Evolutionary conservation across 2,888 invertebrate genomes (phyloP).

Genomic region (Cinara cedri): DNA sequence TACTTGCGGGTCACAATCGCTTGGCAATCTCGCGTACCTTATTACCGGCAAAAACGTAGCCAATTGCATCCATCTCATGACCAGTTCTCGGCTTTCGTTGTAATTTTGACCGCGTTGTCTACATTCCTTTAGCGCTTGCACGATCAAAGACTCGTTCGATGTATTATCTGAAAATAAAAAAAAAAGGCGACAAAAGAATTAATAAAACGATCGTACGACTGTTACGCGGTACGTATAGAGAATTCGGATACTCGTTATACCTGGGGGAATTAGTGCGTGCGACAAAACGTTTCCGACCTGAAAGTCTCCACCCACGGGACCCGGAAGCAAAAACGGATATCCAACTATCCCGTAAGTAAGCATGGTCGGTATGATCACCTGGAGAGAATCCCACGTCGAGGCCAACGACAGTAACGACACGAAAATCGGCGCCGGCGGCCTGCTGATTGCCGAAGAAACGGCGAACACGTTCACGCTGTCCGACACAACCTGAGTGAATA

Average conservation of each 20-base stretch:
- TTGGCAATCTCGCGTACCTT: conserved; percentile 88
- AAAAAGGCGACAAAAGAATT: background rate
- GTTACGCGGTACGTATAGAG: background rate
- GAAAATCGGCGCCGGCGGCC: conserved; percentile 85
- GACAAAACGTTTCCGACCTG: conserved; percentile 67
- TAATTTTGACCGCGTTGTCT: conserved; percentile 66
- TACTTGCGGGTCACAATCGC: conserved; percentile 81
- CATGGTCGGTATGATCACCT: conserved; percentile 83
- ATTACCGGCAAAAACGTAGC: conserved; percentile 90
- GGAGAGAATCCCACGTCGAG: conserved; percentile 85
- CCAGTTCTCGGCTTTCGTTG: conserved; percentile 71
- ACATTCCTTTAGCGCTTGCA: conserved; percentile 43
- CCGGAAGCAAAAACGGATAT: conserved; percentile 90
- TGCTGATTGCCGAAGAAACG: conserved; percentile 79
- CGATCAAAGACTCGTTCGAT: conserved; percentile 6
- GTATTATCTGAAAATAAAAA: conserved; percentile 36
- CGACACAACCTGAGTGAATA: conserved; percentile 71
- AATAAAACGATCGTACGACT: background rate
- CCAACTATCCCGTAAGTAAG: conserved; percentile 88
- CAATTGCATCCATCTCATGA: conserved; percentile 88
- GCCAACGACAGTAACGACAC: conserved; percentile 84
- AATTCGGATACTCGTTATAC: background rate
- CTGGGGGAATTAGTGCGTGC: conserved; percentile 25
- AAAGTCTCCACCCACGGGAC: conserved; percentile 91
- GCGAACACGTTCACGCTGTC: conserved; percentile 69